These are phyloP conservation scores for Cydia amplana DNA, from an alignment of 1,140 invertebrate genomes.

Conservation along the genomic window DNA sequence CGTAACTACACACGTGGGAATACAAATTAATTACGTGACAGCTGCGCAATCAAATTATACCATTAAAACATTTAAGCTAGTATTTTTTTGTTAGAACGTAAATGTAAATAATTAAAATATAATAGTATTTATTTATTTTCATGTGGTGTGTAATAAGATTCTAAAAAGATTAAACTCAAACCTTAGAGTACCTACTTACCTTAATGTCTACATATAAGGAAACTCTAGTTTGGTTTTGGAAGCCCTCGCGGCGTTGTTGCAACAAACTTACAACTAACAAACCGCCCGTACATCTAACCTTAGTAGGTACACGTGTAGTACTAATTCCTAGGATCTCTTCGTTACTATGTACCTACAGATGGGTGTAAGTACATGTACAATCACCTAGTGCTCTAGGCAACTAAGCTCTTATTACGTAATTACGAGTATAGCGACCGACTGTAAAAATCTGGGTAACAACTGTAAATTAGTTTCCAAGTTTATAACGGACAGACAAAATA, in stretches of 20 bases:
- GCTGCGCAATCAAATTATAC: no score
- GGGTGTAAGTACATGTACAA: background rate
- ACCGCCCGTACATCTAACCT: background rate
- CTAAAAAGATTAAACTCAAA: no score
- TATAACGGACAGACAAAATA: background rate
- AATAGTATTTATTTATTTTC: no score
- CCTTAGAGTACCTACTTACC: no score
- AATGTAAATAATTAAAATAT: no score
- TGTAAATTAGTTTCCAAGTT: background rate
- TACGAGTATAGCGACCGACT: no score
- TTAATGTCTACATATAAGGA: background rate
- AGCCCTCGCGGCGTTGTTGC: background rate
- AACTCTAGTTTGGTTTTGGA: background rate
- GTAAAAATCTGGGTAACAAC: no score
- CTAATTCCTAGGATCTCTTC: background rate
- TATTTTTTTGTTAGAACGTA: no score
- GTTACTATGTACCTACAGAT: background rate
- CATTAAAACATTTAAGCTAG: no score
- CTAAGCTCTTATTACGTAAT: background rate
- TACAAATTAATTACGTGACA: no score
- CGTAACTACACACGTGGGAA: no score
- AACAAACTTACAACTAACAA: background rate
- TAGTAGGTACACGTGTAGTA: conserved; percentile 4
- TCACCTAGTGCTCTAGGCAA: background rate
- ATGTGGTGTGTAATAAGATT: no score